phyloP scores from a whole-genome alignment of 2,113 vertebrate species.

The Perca flavescens region DNA sequence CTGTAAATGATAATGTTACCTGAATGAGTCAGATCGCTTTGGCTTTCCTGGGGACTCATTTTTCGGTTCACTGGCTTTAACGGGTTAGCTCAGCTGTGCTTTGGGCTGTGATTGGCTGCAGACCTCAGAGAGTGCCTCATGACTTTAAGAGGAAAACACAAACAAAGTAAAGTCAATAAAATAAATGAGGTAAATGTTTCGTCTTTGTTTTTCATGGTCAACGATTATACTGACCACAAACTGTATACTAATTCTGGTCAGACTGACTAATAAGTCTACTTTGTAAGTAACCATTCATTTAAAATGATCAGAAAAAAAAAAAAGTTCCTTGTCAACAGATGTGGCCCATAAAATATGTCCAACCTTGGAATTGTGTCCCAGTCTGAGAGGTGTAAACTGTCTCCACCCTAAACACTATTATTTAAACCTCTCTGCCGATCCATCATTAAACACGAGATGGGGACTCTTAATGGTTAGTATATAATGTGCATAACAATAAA shows the following conservation, averaged over 20 bases:
- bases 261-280: neutral
- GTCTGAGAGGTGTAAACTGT: constrained; percentile 38
- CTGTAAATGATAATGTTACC: constrained; percentile 56
- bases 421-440: constrained; percentile 6
- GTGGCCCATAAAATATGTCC: constrained; percentile 5
- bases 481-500: constrained; percentile 45
- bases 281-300: neutral
- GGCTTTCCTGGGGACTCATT: constrained; percentile 45
- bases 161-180: neutral
- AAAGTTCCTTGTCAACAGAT: constrained; percentile 31
- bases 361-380: constrained; percentile 16
- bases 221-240: constrained; percentile 5
- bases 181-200: constrained; percentile 24
- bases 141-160: constrained; percentile 1
- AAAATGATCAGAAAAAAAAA: constrained; percentile 4
- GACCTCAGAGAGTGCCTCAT: constrained; percentile 17
- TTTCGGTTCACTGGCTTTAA: constrained; percentile 53
- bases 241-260: neutral
- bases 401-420: constrained; percentile 24
- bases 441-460: constrained; percentile 26
- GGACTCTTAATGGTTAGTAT: constrained; percentile 41
- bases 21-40: constrained; percentile 44
- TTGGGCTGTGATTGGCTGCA: constrained; percentile 47
- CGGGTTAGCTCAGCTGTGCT: constrained; percentile 13
- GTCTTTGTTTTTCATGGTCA: constrained; percentile 24